These are phyloP conservation scores for Synanceia verrucosa DNA, from an alignment of 2,797 vertebrate genomes.

Conservation along the genomic window DNA sequence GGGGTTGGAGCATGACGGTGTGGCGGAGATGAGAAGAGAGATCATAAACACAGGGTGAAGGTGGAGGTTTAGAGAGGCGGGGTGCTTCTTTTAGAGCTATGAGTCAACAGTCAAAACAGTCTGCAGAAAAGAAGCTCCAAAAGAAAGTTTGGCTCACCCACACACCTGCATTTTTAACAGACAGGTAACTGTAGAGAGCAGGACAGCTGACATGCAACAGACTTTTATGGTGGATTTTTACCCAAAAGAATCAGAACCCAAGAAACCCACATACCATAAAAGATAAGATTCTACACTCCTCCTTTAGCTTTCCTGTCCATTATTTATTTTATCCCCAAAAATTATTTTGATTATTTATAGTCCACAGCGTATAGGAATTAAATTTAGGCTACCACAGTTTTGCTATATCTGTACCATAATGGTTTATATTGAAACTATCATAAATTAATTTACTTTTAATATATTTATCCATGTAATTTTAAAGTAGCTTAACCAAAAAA, in stretches of 20 bases:
- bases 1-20: neutral
- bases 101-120: conserved; percentile 32
- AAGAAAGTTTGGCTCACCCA: conserved; percentile 21
- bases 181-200: neutral
- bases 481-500: neutral
- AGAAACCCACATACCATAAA: neutral
- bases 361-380: neutral
- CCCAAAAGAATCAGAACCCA: neutral
- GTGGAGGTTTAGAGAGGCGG: conserved; percentile 13
- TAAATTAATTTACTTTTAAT: neutral
- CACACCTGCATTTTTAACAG: conserved; percentile 1
- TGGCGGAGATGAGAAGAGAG: neutral
- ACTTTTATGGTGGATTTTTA: neutral
- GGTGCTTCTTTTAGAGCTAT: conserved; percentile 30
- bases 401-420: too few relatives aligned
- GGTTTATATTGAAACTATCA: neutral
- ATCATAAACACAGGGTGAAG: neutral
- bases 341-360: neutral
- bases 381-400: neutral
- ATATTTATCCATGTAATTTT: neutral
- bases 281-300: neutral
- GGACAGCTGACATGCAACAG: neutral
- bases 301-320: neutral
- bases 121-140: conserved; percentile 6
- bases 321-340: neutral